Percentiles rank a stretch among this genome's conserved stretches.
phyloP scores from a whole-genome alignment of 2,797 vertebrate genomes.

The Tauraco hartlaubi region DNA sequence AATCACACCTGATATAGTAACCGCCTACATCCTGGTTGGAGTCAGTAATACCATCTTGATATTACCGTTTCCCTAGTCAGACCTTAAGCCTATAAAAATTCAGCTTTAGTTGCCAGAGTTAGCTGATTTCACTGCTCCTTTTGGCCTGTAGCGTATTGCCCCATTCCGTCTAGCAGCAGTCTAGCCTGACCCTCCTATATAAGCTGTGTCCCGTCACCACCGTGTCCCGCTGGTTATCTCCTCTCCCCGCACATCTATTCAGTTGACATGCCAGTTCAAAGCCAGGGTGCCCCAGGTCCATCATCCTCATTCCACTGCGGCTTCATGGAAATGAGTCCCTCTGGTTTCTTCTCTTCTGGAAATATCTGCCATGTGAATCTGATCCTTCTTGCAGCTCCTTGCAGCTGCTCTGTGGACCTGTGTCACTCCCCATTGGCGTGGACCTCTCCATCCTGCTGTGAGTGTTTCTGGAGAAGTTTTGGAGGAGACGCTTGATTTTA shows the following conservation, averaged over 20 bases:
- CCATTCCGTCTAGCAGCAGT: neutral
- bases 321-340: neutral
- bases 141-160: neutral
- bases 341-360: neutral
- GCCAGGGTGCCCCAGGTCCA: too few species aligned
- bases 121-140: neutral
- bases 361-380: neutral
- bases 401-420: neutral
- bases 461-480: neutral
- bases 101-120: neutral
- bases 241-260: neutral
- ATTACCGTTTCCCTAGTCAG: neutral
- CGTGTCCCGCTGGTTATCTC: neutral
- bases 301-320: neutral
- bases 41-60: neutral
- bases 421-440: neutral
- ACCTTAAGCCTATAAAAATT: neutral
- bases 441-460: neutral
- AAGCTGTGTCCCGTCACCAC: neutral
- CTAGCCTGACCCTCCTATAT: neutral
- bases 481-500: neutral
- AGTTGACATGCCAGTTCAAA: neutral
- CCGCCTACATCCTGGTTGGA: fast-evolving
- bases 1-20: neutral
- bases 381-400: neutral